Evolutionary conservation across 2,113 vertebrate genomes (phyloP).

Genomic region (Pedetes capensis): DNA sequence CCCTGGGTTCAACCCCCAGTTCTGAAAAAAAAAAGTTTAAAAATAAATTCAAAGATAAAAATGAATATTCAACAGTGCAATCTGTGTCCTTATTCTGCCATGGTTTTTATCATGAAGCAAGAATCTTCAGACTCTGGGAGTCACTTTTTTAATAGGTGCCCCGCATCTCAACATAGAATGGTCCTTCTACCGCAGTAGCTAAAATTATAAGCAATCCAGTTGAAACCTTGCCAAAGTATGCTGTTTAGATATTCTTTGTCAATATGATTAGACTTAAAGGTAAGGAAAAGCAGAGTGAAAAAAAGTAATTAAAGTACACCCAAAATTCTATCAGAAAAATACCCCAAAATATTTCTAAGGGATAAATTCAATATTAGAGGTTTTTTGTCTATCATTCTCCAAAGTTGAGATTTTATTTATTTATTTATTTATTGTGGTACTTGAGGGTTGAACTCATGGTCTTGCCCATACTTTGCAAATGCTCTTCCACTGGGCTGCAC

Average conservation of each 20-base stretch:
- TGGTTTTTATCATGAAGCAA: not conserved
- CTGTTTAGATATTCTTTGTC: not conserved
- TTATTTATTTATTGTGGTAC: no score
- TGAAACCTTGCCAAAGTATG: not conserved
- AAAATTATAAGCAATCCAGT: not conserved
- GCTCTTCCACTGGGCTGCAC: no score
- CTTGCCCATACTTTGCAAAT: no score
- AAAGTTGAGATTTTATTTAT: no score
- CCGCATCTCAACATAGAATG: not conserved
- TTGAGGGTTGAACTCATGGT: no score
- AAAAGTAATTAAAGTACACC: not conserved
- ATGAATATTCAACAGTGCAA: not conserved
- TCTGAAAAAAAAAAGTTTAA: no score
- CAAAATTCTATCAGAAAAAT: not conserved
- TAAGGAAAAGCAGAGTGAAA: not conserved
- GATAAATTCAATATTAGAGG: not conserved
- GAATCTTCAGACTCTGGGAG: not conserved
- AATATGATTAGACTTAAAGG: not conserved
- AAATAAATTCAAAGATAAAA: not conserved
- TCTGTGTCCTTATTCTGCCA: not conserved
- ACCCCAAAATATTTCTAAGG: not conserved
- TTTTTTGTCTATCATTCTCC: not conserved
- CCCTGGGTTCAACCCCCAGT: no score
- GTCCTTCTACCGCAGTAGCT: fast-evolving
- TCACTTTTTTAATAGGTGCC: not conserved